Base-by-base conservation (phyloP, 2,888 invertebrate genomes). In the Apodemia zela region DNA sequence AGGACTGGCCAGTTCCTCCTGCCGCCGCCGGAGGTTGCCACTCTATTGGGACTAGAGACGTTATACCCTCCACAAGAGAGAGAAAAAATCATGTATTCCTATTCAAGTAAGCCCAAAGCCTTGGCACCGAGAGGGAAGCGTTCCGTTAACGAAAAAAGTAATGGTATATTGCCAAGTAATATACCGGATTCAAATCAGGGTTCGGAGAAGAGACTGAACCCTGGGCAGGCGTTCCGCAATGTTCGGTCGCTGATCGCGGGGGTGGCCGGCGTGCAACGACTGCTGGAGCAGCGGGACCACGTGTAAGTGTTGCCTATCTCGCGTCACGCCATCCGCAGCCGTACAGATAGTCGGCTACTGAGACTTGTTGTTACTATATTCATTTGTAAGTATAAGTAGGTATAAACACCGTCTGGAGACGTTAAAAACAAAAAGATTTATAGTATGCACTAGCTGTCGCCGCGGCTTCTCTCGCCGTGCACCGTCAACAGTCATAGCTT, bases 1-100 rank as follows among this genome's bases (percentile, higher is more conserved):
- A 95, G 95, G 72, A 94, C 93, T 62, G 97, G 97, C 3, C 94
- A 94, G 73, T 97, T 97, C 79, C 85, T 97, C 69, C 94, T 95
- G 75, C 97, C 97, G 6, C 95, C 96, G 0, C 94, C 94, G n/a
- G 94, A 94, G 75, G 84, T 95, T 57, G 95, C 96, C 8, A 82
- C 85, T 7, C 85, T 95, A n/a, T 87, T 95, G 21, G 95, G 95
- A 0, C 87, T 95, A 64, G 84, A 89, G 65, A 71, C 87, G 11
- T 73, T 89, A 69, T 84, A 88, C 78, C 79, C 86, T 60, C 66
- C 80, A 62, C 75, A 75, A 60, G 78, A 83, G 67, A 73, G 77
- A 18, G 79, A 81, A 63, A 75, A 79, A 69, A 82, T 93, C 72
- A 84, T 95, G 68, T 95, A 95, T 77, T 94, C 94, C 54, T 95